Evolutionary conservation across 2,797 vertebrate species (phyloP).

Genomic region (Danionella dracula): DNA sequence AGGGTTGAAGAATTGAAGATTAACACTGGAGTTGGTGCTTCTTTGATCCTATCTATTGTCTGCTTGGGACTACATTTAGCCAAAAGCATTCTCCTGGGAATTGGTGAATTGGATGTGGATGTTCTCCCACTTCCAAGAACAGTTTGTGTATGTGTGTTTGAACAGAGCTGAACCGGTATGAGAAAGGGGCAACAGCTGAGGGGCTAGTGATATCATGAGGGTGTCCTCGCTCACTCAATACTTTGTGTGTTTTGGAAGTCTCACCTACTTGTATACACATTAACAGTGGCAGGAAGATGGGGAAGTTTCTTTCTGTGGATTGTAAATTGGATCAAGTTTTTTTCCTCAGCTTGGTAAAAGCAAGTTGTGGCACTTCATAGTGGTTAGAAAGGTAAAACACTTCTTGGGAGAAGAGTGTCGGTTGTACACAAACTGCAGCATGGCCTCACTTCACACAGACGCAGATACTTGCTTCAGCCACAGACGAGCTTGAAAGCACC

Average conservation of each 20-base stretch:
- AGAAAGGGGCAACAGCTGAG: constrained; percentile 49
- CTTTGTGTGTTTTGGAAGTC: neutral
- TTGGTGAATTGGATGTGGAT: constrained; percentile 12
- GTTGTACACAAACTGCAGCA: neutral
- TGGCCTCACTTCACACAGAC: neutral
- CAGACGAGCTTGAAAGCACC: neutral
- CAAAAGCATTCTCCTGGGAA: constrained; percentile 11
- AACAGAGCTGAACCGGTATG: constrained; percentile 2
- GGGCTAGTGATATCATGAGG: constrained; percentile 42
- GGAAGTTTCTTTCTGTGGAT: neutral
- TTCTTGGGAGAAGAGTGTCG: neutral
- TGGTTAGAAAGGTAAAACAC: neutral
- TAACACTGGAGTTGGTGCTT: no score
- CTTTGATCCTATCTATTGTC: constrained; percentile 40
- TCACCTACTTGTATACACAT: neutral
- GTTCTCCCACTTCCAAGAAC: constrained; percentile 34
- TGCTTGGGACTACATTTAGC: constrained; percentile 20
- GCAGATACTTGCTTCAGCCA: neutral
- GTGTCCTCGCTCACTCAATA: constrained; percentile 26
- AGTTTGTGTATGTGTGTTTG: constrained; percentile 5
- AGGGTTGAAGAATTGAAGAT: no score
- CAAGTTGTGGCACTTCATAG: neutral
- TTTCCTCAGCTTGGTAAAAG: neutral
- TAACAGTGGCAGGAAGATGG: neutral
- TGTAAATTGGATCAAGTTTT: neutral